Evolutionary conservation across 2,888 invertebrate species (phyloP).

Genomic region (Callimorpha dominula): DNA sequence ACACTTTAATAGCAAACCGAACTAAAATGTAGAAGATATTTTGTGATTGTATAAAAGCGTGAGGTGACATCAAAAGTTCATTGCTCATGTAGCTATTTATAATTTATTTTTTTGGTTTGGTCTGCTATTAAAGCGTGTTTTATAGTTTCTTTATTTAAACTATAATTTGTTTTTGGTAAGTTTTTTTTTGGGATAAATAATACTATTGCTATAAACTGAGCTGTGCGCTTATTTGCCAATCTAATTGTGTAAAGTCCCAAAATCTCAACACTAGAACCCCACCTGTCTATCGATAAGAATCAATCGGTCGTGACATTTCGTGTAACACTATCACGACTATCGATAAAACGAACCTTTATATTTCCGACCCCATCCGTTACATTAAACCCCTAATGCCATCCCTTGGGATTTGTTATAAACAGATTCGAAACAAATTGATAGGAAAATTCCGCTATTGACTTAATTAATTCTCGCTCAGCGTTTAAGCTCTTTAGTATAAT

Average conservation of each 20-base stretch:
- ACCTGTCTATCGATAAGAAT: slow-evolving; percentile 30
- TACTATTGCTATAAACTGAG: too few species aligned
- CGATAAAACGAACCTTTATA: slow-evolving; percentile 19
- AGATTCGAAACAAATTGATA: slow-evolving; percentile 41
- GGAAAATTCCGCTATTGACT: slow-evolving; percentile 34
- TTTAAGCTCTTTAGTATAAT: slow-evolving; percentile 25
- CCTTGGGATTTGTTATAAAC: slow-evolving; percentile 39
- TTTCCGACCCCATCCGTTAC: slow-evolving; percentile 21
- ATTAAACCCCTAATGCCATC: slow-evolving; percentile 29
- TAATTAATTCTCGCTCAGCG: slow-evolving; percentile 40
- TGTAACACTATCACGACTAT: slow-evolving; percentile 23
- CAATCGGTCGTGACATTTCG: slow-evolving; percentile 47
- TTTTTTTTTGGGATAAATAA: too few species aligned
- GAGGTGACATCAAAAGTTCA: too few species aligned
- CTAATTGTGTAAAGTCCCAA: neutral
- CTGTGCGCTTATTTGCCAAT: too few species aligned
- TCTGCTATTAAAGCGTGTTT: too few species aligned
- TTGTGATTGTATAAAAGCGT: too few species aligned
- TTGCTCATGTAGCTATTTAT: too few species aligned
- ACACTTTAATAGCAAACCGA: too few species aligned
- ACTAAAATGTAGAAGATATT: too few species aligned
- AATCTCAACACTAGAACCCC: slow-evolving; percentile 12
- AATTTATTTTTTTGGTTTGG: too few species aligned
- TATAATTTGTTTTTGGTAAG: too few species aligned
- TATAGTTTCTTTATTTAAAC: too few species aligned